These are phyloP conservation scores for Clepsis dumicolana DNA, from an alignment of 2,888 invertebrate species.

Conservation along the genomic window DNA sequence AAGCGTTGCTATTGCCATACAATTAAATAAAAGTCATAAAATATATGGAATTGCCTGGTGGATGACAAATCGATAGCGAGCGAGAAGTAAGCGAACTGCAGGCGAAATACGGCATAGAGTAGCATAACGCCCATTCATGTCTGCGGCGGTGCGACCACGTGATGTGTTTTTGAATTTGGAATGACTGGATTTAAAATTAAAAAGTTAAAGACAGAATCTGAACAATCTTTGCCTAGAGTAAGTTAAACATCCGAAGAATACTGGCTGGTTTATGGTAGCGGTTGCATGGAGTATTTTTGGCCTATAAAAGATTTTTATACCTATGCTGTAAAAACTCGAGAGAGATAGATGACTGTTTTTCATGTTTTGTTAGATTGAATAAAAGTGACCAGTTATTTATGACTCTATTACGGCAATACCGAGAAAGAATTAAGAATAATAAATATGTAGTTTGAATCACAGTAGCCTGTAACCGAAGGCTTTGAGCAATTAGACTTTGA, in stretches of 20 bases:
- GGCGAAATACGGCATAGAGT: constrained; percentile 79
- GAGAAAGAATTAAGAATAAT: too few species aligned
- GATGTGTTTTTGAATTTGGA: constrained; percentile 45
- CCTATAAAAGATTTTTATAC: too few species aligned
- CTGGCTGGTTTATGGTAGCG: not conserved
- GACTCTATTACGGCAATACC: too few species aligned
- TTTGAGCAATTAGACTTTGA: too few species aligned
- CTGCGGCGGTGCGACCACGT: constrained; percentile 68
- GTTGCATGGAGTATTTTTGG: too few species aligned
- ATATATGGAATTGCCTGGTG: constrained; percentile 53
- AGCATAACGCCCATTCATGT: constrained; percentile 77
- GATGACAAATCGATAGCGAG: constrained; percentile 76
- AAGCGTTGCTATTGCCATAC: not conserved
- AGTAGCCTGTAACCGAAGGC: too few species aligned
- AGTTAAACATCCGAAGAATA: not conserved
- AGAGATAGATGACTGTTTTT: too few species aligned
- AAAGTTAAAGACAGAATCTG: not conserved
- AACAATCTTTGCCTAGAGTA: not conserved
- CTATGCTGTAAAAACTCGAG: too few species aligned
- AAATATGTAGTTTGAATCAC: too few species aligned
- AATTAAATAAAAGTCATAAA: constrained; percentile 20
- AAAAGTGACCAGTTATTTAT: too few species aligned
- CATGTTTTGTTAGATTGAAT: too few species aligned
- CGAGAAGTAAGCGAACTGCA: constrained; percentile 78
- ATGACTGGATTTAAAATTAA: constrained; percentile 5